Evolutionary conservation across 2,888 invertebrate species (phyloP), one percentile per base, ranked within the genome.

Genomic region (Thymelicus acteon): DNA sequence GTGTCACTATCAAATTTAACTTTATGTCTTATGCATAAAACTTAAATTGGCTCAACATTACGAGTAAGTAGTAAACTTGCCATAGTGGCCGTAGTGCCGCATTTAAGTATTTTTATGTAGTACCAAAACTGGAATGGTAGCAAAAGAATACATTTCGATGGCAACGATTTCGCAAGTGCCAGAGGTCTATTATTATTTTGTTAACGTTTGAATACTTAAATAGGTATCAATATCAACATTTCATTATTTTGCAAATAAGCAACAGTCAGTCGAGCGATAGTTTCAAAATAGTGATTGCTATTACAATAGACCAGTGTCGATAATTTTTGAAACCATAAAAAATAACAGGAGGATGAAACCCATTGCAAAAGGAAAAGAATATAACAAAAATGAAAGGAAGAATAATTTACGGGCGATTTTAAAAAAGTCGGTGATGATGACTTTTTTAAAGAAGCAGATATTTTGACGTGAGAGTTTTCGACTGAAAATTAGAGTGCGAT

Each of bases 31-130:
- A 31, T 13, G 12, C 2, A 12, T 57, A 57, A 57, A 12, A 31
- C 31, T 57, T 57, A 57, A 57, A 57, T 13, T 37, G 13, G 19
- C 37, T 37, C 31, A 31, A 57, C 7, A 10, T 54, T 24, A 52
- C 54, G 15, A 15, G 12, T 37, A 19, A 60, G 40, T 5, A 60
- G n/a, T 15, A 6, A 39, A 40, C 60, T 39, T 60, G 19, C 40
- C 40, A n/a, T 10, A 19, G 8, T 37, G 48, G 31, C 31, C 13
- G 7, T 31, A 48, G n/a, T 44, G 31, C 31, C 13, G 7, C 48
- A 48, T 31, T 44, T 48, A 31, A 62, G 48, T 62, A 62, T 62
- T 47, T 48, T 48, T 62, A 54, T 54, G 54, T 54, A 24, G 48
- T 47, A 24, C 47, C n/a, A 13, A 61, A 61, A 61, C 61, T 61